phyloP scores from a whole-genome alignment of 2,113 vertebrate genomes.

The Heterotis niloticus region DNA sequence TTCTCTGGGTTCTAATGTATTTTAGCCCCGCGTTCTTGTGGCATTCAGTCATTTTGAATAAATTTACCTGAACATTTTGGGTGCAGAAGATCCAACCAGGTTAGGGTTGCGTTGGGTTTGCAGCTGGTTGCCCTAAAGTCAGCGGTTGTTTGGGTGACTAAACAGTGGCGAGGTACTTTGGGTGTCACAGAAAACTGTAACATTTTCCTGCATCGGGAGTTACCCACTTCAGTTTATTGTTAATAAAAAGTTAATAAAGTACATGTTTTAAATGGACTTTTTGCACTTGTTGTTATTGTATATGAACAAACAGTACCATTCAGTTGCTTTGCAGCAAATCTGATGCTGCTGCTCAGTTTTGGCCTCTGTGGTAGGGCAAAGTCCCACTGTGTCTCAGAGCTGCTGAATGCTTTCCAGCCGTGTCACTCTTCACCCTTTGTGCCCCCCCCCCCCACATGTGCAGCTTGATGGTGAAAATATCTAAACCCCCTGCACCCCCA shows the following conservation, averaged over 20 bases:
- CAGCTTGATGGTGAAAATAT: too few species aligned
- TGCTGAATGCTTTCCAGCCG: too few species aligned
- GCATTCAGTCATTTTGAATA: not conserved
- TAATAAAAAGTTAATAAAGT: conserved; percentile 19
- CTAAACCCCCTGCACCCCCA: too few species aligned
- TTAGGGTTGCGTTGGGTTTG: not conserved
- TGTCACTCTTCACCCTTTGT: too few species aligned
- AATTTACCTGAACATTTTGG: not conserved
- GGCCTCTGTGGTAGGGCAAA: not conserved
- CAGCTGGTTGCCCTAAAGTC: not conserved
- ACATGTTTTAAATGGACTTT: conserved; percentile 20
- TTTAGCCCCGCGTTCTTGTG: conserved; percentile 7
- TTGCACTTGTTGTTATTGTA: not conserved
- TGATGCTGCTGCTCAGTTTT: too few species aligned
- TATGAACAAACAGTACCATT: not conserved
- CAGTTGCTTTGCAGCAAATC: too few species aligned
- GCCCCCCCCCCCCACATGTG: too few species aligned
- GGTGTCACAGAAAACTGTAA: not conserved
- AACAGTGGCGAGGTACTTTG: conserved; percentile 16
- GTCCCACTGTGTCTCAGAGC: too few species aligned
- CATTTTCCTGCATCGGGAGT: conserved; percentile 8
- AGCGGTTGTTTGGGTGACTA: not conserved
- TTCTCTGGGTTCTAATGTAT: conserved; percentile 8
- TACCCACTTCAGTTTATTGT: conserved; percentile 15
- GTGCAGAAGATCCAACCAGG: not conserved